Evolutionary conservation across 2,888 invertebrate genomes (phyloP).

Genomic region (Xestobium rufovillosum): DNA sequence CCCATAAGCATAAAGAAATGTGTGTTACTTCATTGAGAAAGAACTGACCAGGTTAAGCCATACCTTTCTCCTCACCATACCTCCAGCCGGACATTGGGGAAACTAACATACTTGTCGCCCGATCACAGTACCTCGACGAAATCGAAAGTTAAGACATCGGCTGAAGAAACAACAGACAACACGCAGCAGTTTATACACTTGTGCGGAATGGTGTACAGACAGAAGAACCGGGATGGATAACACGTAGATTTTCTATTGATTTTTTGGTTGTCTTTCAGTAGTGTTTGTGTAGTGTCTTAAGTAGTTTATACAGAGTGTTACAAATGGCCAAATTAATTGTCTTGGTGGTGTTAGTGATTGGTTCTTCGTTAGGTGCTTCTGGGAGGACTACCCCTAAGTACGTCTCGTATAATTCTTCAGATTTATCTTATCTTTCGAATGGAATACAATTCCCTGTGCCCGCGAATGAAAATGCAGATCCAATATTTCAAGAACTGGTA

Average conservation of each 20-base stretch:
- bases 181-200: slow-evolving; percentile 19
- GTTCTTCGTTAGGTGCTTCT: slow-evolving; percentile 16
- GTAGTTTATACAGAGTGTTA: too few relatives aligned
- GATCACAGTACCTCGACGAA: slow-evolving; percentile 23
- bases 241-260: too few relatives aligned
- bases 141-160: slow-evolving; percentile 24
- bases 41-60: slow-evolving; percentile 20
- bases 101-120: slow-evolving; percentile 22
- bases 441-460: slow-evolving; percentile 39
- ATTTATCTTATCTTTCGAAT: slow-evolving; percentile 40
- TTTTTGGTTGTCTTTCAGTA: too few relatives aligned
- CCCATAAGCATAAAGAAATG: too few relatives aligned
- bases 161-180: slow-evolving; percentile 9
- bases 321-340: too few relatives aligned
- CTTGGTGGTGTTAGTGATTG: slow-evolving; percentile 19
- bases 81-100: slow-evolving; percentile 15
- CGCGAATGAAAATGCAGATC: slow-evolving; percentile 23
- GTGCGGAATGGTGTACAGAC: slow-evolving; percentile 17
- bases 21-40: slow-evolving; percentile 27
- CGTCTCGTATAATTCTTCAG: slow-evolving; percentile 38
- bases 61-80: slow-evolving; percentile 17
- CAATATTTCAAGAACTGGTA: slow-evolving; percentile 24
- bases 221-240: too few relatives aligned
- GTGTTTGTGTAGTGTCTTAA: too few relatives aligned
- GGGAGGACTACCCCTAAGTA: slow-evolving; percentile 26